phyloP scores from a whole-genome alignment of 2,113 vertebrate genomes.

The Cygnus atratus region DNA sequence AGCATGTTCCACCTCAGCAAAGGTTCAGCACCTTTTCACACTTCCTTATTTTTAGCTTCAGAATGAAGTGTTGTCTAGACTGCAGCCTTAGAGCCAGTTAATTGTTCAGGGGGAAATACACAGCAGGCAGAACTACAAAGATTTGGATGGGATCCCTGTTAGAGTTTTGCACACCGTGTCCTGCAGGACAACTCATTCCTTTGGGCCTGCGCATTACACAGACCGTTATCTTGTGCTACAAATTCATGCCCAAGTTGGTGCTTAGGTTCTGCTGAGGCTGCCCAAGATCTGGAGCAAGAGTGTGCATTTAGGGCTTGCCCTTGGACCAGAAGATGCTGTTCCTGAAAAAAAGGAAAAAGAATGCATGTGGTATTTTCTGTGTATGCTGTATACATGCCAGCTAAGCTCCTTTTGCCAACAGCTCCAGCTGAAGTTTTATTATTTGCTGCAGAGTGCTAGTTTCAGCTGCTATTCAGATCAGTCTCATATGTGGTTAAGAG shows the following conservation, averaged over 20 bases:
- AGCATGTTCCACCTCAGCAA: neutral
- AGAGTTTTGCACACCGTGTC: neutral
- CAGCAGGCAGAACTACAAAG: neutral
- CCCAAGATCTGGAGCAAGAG: neutral
- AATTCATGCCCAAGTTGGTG: neutral
- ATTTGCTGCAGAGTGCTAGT: neutral
- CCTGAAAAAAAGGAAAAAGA: neutral
- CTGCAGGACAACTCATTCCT: neutral
- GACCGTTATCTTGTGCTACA: neutral
- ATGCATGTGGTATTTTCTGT: neutral
- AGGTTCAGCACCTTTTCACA: neutral
- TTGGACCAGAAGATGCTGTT: neutral
- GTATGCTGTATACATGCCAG: neutral
- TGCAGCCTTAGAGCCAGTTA: neutral
- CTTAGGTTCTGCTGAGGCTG: neutral
- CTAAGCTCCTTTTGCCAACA: neutral
- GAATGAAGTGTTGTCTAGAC: neutral
- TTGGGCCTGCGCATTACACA: neutral
- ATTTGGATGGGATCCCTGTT: neutral
- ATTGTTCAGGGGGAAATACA: neutral
- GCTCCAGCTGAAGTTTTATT: constrained; percentile 4
- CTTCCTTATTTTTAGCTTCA: neutral
- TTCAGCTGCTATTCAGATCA: neutral
- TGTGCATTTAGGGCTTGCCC: neutral
- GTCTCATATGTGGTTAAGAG: neutral